phyloP scores from a whole-genome alignment of 2,113 vertebrate species.

The Sebastes fasciatus region DNA sequence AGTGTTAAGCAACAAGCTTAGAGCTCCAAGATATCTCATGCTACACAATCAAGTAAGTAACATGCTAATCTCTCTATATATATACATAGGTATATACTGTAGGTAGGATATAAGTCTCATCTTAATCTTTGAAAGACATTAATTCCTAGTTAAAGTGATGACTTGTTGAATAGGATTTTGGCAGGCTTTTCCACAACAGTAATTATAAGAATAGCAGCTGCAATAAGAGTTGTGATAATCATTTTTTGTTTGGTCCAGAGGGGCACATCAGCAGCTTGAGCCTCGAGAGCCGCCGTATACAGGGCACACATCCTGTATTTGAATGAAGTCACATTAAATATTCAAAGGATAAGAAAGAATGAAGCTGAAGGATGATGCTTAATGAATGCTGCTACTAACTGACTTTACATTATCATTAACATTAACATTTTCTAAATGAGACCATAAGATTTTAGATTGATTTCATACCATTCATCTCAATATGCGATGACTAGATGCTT shows the following conservation, averaged over 20 bases:
- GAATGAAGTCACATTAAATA: slow-evolving; percentile 39
- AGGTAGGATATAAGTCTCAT: no score
- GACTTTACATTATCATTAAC: background rate
- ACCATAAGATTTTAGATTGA: background rate
- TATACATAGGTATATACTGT: no score
- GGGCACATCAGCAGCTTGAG: background rate
- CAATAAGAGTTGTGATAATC: background rate
- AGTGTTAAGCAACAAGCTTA: background rate
- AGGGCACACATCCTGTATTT: slow-evolving; percentile 17
- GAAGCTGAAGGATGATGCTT: slow-evolving; percentile 4
- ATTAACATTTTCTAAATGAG: slow-evolving; percentile 7
- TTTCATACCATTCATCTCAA: background rate
- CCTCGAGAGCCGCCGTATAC: background rate
- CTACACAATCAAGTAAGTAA: background rate
- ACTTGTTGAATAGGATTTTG: slow-evolving; percentile 3
- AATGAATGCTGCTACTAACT: slow-evolving; percentile 1
- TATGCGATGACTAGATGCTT: background rate
- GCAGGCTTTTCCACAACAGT: slow-evolving; percentile 1
- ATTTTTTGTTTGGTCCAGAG: background rate
- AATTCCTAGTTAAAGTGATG: background rate
- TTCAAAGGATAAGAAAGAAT: slow-evolving; percentile 4
- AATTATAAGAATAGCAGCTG: background rate
- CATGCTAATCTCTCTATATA: background rate
- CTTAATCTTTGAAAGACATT: background rate
- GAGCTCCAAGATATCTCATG: background rate